A percentile compares a stretch with the other conserved stretches of the same genome.
These are phyloP conservation scores for Spheniscus mendiculus DNA, from an alignment of 2,113 vertebrate genomes.

Conservation along the genomic window DNA sequence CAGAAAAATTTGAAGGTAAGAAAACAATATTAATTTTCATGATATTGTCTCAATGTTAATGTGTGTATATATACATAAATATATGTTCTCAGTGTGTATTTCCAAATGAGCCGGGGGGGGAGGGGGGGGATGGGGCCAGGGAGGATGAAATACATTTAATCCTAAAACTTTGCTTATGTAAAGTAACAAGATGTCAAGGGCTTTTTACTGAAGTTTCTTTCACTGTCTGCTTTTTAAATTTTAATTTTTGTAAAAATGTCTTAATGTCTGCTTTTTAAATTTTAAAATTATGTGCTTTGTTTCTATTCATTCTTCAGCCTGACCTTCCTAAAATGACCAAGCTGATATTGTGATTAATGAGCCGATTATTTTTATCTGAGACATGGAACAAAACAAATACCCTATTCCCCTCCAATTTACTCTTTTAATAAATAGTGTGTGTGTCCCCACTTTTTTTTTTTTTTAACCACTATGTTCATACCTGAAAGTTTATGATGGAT, in stretches of 20 bases:
- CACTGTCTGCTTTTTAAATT: background rate
- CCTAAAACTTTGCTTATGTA: background rate
- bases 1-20: background rate
- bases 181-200: background rate
- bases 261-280: background rate
- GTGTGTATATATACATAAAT: background rate
- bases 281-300: background rate
- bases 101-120: background rate
- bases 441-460: background rate
- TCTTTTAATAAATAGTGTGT: constrained; percentile 62
- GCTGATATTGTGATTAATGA: constrained; percentile 73
- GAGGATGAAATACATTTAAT: background rate
- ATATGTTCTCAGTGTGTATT: background rate
- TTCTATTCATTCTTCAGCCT: constrained; percentile 34
- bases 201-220: background rate
- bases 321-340: constrained; percentile 67
- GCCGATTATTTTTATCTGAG: constrained; percentile 72
- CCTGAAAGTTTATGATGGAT: constrained; percentile 66
- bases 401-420: constrained; percentile 63
- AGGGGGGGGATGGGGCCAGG: too few relatives aligned
- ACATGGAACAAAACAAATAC: constrained; percentile 71
- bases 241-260: too few relatives aligned
- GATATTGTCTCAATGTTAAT: background rate
- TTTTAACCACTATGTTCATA: background rate
- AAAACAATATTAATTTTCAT: background rate